phyloP scores from a whole-genome alignment of 2,888 invertebrate species.

The Dasypolia templi region DNA sequence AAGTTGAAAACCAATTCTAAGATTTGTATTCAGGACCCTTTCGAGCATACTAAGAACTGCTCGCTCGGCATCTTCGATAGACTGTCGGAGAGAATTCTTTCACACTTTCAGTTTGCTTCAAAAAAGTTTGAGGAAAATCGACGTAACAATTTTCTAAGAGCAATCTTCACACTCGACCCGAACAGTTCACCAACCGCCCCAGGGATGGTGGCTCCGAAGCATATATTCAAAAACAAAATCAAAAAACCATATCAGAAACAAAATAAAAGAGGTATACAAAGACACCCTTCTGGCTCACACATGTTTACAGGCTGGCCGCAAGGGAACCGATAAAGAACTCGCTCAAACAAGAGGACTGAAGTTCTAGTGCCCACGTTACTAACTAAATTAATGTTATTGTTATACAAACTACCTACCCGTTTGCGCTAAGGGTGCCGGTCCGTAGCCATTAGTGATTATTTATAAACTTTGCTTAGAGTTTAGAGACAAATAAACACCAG shows the following conservation, averaged over 20 bases:
- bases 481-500: too few species aligned
- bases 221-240: conserved; percentile 48
- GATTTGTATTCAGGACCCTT: conserved; percentile 92
- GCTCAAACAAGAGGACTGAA: not conserved
- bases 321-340: conserved; percentile 9
- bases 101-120: conserved; percentile 67
- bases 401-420: too few species aligned
- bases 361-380: too few species aligned
- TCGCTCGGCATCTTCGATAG: conserved; percentile 72
- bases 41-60: conserved; percentile 90
- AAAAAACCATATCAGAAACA: conserved; percentile 46
- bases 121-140: conserved; percentile 64
- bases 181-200: conserved; percentile 1
- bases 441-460: too few species aligned
- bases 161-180: conserved; percentile 59
- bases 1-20: conserved; percentile 75
- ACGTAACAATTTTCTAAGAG: conserved; percentile 63
- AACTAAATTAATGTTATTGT: not conserved
- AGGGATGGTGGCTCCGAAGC: conserved; percentile 7
- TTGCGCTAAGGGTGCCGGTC: too few species aligned
- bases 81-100: conserved; percentile 62
- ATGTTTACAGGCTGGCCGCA: not conserved
- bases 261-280: conserved; percentile 10
- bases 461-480: too few species aligned
- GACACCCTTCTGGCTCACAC: not conserved